Base-by-base conservation (phyloP, 2,113 vertebrate genomes). In the Fukomys damarensis region DNA sequence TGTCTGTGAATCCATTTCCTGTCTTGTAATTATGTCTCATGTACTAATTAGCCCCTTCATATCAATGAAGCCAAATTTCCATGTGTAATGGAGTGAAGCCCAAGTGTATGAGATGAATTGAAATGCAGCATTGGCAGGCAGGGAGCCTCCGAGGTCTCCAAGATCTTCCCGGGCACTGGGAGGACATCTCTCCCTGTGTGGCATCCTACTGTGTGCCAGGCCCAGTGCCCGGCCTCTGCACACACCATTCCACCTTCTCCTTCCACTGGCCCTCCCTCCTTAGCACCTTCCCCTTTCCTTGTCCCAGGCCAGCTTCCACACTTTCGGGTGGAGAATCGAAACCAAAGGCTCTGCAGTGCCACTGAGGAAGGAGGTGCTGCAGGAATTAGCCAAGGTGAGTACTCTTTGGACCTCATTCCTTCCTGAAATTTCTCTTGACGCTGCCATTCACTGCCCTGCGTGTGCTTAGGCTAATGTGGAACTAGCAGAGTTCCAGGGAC, bases 31-130 rank as follows among this genome's bases (percentile, higher is more conserved):
- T 97, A 96, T n/a, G 92, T 97, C 93, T 97, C 92, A 56, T 95
- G 96, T 95, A 93, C 87, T 96, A 98, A 97, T 98, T 98, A 97
- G 96, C 87, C 77, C 66, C 87, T 97, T 98, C 96, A 95, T 97
- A 95, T 96, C 96, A 97, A 97, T 96, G 96, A 96, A 97, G 92
- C 87, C 88, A 83, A 87, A 97, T 98, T 97, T 98, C 96, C 96
- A 38, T 94, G 88, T 84, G 96, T 95, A 96, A 98, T 96, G 89
- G 96, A 95, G 93, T 95, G 94, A 94, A 97, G 92, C 93, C 80
- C 61, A 87, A 94, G 87, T 32, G 14, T 49, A 65, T 7, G 91
- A 91, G 79, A 82, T 11, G 13, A 96, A 92, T 59, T 77, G 84
- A 94, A 95, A 92, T 74, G 84, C 72, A 54, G 58, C 26, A 16